Evolutionary conservation across 2,797 vertebrate genomes (phyloP).

Genomic region (Gymnodraco acuticeps): DNA sequence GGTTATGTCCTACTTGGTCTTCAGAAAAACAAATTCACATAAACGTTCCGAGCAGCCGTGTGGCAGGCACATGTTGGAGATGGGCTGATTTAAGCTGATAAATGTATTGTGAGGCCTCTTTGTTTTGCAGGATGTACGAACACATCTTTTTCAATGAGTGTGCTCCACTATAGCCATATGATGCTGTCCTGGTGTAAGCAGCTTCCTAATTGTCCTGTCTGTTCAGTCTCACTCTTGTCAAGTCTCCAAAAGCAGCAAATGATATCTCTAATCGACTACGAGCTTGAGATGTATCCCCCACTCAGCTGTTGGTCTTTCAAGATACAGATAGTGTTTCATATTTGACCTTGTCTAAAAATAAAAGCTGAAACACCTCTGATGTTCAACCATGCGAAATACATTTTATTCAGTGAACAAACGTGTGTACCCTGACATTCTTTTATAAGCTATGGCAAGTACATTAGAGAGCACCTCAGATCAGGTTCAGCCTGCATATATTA

Average conservation of each 20-base stretch:
- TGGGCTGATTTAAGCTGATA: constrained; percentile 73
- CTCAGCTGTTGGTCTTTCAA: constrained; percentile 69
- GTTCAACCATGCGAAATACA: constrained; percentile 62
- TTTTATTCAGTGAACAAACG: constrained; percentile 56
- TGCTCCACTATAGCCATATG: constrained; percentile 54
- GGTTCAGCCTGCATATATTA: constrained; percentile 34
- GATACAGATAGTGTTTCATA: constrained; percentile 60
- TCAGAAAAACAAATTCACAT: constrained; percentile 66
- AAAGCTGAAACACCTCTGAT: constrained; percentile 71
- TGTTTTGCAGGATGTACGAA: constrained; percentile 67
- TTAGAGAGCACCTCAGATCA: constrained; percentile 47
- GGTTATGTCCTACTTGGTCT: constrained; percentile 67
- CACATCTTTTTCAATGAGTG: constrained; percentile 57
- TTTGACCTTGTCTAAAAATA: constrained; percentile 79
- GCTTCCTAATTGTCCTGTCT: constrained; percentile 78
- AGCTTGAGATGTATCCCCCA: constrained; percentile 60
- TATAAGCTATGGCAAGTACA: constrained; percentile 56
- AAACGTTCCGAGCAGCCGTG: constrained; percentile 48
- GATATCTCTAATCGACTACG: constrained; percentile 71
- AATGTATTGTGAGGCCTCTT: constrained; percentile 63
- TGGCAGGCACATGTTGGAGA: constrained; percentile 68
- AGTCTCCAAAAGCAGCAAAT: constrained; percentile 63
- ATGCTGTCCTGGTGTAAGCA: constrained; percentile 70
- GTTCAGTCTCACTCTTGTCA: constrained; percentile 75
- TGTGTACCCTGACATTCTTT: constrained; percentile 63